Percentiles rank a stretch among this genome's conserved stretches.
Conservation (phyloP, 2,797 vertebrate genomes). For the Apodemus agrarius region DNA sequence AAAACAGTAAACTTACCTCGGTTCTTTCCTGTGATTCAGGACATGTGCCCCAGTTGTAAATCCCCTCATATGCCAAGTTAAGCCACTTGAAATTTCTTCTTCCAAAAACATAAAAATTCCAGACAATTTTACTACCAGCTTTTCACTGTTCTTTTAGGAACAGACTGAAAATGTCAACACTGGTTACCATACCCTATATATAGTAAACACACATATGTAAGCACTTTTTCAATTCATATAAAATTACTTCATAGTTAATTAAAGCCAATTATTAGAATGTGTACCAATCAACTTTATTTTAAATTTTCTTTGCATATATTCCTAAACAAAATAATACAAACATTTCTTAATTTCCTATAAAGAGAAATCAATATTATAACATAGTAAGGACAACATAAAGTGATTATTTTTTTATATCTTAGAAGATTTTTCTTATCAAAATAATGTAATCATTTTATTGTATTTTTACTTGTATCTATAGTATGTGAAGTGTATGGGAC, state of each 20-base stretch:
- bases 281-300: not conserved
- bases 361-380: not conserved
- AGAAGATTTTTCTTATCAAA: conserved; percentile 33
- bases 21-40: not conserved
- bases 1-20: not conserved
- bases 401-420: not conserved
- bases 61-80: not conserved
- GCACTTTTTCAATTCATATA: conserved; percentile 33
- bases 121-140: not conserved
- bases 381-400: not conserved
- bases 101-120: not conserved
- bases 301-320: not conserved
- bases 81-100: not conserved
- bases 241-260: not conserved
- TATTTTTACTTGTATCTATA: not conserved
- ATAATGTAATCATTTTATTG: not conserved
- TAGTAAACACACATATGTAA: not conserved
- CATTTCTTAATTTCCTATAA: conserved; percentile 20
- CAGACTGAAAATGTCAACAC: not conserved
- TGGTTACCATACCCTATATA: not conserved
- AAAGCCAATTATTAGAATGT: not conserved
- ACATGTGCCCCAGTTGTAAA: not conserved
- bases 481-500: not conserved
- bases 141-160: not conserved
- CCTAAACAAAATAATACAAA: conserved; percentile 14